Evolutionary conservation across 1,140 invertebrate species (phyloP).

Genomic region (Ylistrum balloti): DNA sequence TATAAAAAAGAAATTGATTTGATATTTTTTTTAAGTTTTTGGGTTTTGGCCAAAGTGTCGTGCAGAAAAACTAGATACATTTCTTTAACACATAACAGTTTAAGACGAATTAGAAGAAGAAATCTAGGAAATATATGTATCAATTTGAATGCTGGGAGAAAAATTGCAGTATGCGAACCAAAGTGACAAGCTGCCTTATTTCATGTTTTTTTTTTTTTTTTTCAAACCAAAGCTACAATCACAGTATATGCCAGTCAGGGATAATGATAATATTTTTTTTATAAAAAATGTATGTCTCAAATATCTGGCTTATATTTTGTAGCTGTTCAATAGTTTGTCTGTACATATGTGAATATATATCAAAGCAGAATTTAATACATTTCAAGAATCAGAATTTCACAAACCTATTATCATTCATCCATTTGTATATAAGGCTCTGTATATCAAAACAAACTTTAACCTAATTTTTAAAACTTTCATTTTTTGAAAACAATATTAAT

Average conservation of each 20-base stretch:
- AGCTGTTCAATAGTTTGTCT: slow-evolving; percentile 22
- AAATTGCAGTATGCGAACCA: not conserved
- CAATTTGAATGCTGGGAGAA: not conserved
- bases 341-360: slow-evolving; percentile 17
- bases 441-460: not conserved
- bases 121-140: not conserved
- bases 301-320: not conserved
- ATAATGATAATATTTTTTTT: not conserved
- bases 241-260: not conserved
- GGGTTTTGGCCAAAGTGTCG: slow-evolving; percentile 16
- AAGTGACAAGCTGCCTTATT: not conserved
- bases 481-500: not conserved
- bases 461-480: not conserved
- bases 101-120: slow-evolving; percentile 7
- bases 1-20: slow-evolving; percentile 33
- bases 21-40: slow-evolving; percentile 9
- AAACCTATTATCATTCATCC: not conserved
- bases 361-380: not conserved
- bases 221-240: not conserved
- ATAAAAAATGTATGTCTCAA: slow-evolving; percentile 6
- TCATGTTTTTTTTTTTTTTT: not conserved
- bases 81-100: slow-evolving; percentile 37
- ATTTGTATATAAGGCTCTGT: not conserved
- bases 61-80: not conserved
- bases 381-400: not conserved